These are phyloP conservation scores for Mythimna pallens DNA, from an alignment of 2,888 invertebrate species.

Conservation along the genomic window DNA sequence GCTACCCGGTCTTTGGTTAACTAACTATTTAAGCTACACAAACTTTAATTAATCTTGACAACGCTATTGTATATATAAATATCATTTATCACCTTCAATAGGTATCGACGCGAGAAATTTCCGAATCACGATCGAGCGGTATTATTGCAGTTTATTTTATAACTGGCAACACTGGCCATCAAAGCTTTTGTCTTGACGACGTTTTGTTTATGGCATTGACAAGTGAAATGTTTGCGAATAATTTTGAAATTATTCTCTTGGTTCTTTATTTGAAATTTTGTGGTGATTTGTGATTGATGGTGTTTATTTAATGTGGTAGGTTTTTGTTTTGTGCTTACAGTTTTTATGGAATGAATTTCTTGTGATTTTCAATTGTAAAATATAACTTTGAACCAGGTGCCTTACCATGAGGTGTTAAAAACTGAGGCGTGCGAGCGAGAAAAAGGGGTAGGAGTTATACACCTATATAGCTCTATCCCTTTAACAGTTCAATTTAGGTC, in stretches of 20 bases:
- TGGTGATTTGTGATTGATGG: conserved; percentile 52
- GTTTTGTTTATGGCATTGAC: conserved; percentile 71
- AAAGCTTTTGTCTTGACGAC: conserved; percentile 70
- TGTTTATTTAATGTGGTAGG: conserved; percentile 24
- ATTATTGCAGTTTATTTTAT: conserved; percentile 71
- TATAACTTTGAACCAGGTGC: neutral
- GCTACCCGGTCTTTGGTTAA: conserved; percentile 83
- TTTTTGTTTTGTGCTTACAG: conserved; percentile 33
- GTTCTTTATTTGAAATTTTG: conserved; percentile 47
- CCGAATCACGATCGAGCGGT: conserved; percentile 74
- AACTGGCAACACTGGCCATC: conserved; percentile 75
- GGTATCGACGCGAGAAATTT: conserved; percentile 79
- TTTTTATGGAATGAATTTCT: neutral
- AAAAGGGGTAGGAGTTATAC: too few species aligned
- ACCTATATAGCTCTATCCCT: too few species aligned
- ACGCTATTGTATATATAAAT: conserved; percentile 80
- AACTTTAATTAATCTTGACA: conserved; percentile 90
- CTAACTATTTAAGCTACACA: conserved; percentile 88
- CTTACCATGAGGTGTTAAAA: too few species aligned
- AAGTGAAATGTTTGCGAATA: conserved; percentile 67
- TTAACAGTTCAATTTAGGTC: too few species aligned
- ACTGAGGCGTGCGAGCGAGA: too few species aligned
- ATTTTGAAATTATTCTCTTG: conserved; percentile 58
- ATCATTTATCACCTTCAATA: conserved; percentile 88
- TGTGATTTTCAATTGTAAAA: neutral